phyloP scores from a whole-genome alignment of 1,140 invertebrate species.

The Gonioctena quinquepunctata region DNA sequence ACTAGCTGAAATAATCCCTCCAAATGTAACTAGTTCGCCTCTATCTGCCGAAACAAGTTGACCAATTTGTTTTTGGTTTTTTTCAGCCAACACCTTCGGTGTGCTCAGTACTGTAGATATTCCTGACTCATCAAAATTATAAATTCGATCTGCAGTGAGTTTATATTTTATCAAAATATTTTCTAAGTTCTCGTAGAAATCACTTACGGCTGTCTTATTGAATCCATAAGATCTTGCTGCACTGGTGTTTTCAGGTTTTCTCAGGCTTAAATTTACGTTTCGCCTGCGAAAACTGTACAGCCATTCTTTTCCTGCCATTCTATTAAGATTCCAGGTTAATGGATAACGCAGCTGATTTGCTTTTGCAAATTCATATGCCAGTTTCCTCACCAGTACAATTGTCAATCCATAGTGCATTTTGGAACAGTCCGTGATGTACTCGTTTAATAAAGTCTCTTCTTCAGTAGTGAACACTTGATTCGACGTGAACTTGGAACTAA shows the following conservation, averaged over 20 bases:
- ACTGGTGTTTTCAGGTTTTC: slow-evolving; percentile 17
- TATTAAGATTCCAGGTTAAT: slow-evolving; percentile 10
- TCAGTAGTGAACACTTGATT: slow-evolving; percentile 11
- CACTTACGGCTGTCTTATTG: slow-evolving; percentile 21
- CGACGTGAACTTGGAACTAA: slow-evolving; percentile 8
- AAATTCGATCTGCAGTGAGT: slow-evolving; percentile 35
- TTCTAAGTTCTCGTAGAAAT: slow-evolving; percentile 19
- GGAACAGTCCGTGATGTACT: slow-evolving; percentile 24
- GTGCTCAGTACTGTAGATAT: slow-evolving; percentile 45
- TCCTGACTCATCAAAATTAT: slow-evolving; percentile 21
- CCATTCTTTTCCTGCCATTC: slow-evolving; percentile 24
- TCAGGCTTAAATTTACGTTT: slow-evolving; percentile 3
- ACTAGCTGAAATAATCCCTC: neutral
- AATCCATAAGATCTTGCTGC: slow-evolving; percentile 8
- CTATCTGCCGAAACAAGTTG: slow-evolving; percentile 53
- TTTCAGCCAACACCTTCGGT: slow-evolving; percentile 47
- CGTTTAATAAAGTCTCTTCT: slow-evolving; percentile 20
- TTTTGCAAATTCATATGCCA: slow-evolving; percentile 7
- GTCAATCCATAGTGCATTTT: slow-evolving; percentile 12
- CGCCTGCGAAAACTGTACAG: slow-evolving; percentile 17
- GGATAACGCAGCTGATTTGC: neutral
- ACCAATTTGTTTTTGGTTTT: slow-evolving; percentile 48
- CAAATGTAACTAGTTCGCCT: slow-evolving; percentile 52
- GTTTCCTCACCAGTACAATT: neutral
- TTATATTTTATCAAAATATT: slow-evolving; percentile 31